Evolutionary conservation across 2,888 invertebrate species (phyloP).

Genomic region (Ctena decussata): DNA sequence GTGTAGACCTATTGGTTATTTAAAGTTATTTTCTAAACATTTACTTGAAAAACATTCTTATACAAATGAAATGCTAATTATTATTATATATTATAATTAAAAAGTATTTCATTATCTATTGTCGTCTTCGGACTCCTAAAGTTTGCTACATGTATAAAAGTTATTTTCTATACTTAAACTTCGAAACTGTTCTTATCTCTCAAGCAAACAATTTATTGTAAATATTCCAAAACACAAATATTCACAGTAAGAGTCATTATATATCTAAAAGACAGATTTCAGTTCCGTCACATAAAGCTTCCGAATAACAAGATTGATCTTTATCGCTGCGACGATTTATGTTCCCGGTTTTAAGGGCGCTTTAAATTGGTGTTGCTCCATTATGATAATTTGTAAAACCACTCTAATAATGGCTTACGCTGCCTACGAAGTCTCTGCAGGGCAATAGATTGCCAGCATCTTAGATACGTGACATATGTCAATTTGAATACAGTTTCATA

Average conservation of each 20-base stretch:
- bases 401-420: neutral
- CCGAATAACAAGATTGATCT: neutral
- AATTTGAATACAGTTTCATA: too few relatives aligned
- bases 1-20: too few relatives aligned
- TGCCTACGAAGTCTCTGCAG: neutral
- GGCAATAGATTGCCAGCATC: neutral
- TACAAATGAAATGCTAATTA: too few relatives aligned
- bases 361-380: neutral
- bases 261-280: neutral
- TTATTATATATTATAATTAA: too few relatives aligned
- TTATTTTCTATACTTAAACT: too few relatives aligned
- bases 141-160: too few relatives aligned
- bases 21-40: too few relatives aligned
- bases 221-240: neutral
- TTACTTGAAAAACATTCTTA: too few relatives aligned
- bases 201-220: neutral
- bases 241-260: neutral
- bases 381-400: neutral
- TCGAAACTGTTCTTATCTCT: neutral
- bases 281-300: neutral
- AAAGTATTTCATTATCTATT: too few relatives aligned
- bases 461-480: neutral
- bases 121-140: too few relatives aligned
- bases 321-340: neutral
- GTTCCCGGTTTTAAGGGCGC: neutral